phyloP scores from a whole-genome alignment of 2,113 vertebrate genomes.

The Cephalopholis sonnerati region DNA sequence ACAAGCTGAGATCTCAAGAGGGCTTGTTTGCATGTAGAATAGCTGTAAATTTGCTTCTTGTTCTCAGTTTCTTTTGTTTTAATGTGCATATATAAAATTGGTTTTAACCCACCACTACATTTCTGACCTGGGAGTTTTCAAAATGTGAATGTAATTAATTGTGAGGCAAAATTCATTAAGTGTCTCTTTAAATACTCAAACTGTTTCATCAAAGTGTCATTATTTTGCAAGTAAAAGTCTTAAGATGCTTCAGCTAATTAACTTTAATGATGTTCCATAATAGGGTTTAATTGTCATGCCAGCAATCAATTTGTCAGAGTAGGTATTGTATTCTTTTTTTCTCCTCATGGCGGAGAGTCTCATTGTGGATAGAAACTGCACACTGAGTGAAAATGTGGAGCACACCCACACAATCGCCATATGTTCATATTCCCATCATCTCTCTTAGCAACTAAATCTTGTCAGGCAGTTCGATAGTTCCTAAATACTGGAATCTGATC shows the following conservation, averaged over 20 bases:
- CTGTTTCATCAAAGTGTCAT: slow-evolving; percentile 55
- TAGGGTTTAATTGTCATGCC: slow-evolving; percentile 50
- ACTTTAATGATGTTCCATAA: slow-evolving; percentile 57
- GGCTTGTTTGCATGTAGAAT: background rate
- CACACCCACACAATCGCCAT: background rate
- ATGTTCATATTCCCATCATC: slow-evolving; percentile 36
- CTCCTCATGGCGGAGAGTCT: slow-evolving; percentile 16
- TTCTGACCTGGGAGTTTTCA: background rate
- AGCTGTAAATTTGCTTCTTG: background rate
- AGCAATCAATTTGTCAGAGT: slow-evolving; percentile 55
- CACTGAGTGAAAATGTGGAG: slow-evolving; percentile 6
- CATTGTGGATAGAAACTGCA: slow-evolving; percentile 17
- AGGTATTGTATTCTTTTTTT: slow-evolving; percentile 24
- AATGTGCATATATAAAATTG: background rate
- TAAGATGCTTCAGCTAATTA: slow-evolving; percentile 57
- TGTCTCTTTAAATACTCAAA: slow-evolving; percentile 35
- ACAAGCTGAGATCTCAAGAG: too few relatives aligned
- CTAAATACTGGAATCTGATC: slow-evolving; percentile 65
- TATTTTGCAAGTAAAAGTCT: slow-evolving; percentile 55
- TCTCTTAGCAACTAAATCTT: slow-evolving; percentile 35
- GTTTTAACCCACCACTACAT: background rate
- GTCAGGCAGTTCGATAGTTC: slow-evolving; percentile 39
- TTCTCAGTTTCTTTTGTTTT: background rate
- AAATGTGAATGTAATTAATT: slow-evolving; percentile 33
- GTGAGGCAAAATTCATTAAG: slow-evolving; percentile 37